Evolutionary conservation across 1,140 invertebrate species (phyloP), one percentile per base, ranked within the genome.

Genomic region (Pseudomyrmex dendroicus): DNA sequence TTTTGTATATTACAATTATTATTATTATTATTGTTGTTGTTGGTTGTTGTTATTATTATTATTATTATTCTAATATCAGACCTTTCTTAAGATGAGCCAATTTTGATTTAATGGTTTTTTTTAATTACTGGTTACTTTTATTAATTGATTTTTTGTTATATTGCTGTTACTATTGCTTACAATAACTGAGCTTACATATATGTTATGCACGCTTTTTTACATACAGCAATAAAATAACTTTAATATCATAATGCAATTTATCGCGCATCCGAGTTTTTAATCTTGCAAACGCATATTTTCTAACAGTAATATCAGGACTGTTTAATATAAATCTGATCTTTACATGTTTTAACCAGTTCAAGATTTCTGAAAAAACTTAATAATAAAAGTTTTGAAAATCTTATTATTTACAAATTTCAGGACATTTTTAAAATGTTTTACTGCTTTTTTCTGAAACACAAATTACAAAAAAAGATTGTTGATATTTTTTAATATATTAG

Each of bases 61-160:
- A 64, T 82, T 73, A 59, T 78, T 9, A 73, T 77, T 35, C 83
- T 52, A 83, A 85, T 74, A 87, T 56, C 52, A 80, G 62, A 50
- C 61, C 73, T 74, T 9, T 70, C 52, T 35, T 35, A 5, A 35
- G 15, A 61, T 44, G 25, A 12, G 17, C 54, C 62, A 35, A 78
- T 83, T 67, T 78, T 78, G 74, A 83, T 83, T 68, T 66, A 50
- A 83, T 59, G 4, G 52, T n/a, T 68, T 22, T 67, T 10, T 22
- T 67, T 7, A 67, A 83, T 12, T 35, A 15, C 17, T 76, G 20
- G 57, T 61, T 20, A 20, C 20, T 20, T 17, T 13, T 0, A 76
- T 64, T 62, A 10, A 20, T 76, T 54, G 44, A 17, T 20, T 46
- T 20, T 1, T 15, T 35, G 35, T 64, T 15, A 86, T 66, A 73